Evolutionary conservation across 1,140 invertebrate species (phyloP), one percentile per base, ranked within the genome.

Genomic region (Stegodyphus dumicola): DNA sequence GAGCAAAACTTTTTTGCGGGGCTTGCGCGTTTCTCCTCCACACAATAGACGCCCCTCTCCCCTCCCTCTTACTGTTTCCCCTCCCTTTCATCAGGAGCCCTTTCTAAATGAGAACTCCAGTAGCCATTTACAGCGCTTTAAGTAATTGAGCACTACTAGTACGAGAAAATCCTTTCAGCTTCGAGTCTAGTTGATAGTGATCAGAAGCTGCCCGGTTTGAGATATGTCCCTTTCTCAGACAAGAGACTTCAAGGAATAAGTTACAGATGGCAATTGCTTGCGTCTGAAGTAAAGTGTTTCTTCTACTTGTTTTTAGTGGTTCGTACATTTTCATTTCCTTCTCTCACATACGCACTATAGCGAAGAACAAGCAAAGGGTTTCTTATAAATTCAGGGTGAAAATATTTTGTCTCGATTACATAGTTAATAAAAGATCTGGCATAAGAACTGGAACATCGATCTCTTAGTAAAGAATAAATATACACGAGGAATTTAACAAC

Each of bases 41-140:
- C 65, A 79, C 77, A 69, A 79, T 53, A 79, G 64, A 17, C n/a
- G 48, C 54, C n/a, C 51, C 3, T 18, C 18, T 75, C 73, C 33
- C 75, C 56, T 49, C 11, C 18, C 6, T 7, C 56, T 49, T 15
- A 17, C 48, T 54, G n/a, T 64, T 18, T 13, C 6, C 11, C 66
- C 54, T 74, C 13, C 71, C 15, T 52, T n/a, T 51, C n/a, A 7
- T 51, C 18, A 51, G 33, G 51, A 67, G 33, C 51, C 53, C 69
- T 79, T 51, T 15, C 77, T 54, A 79, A 79, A 79, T 79, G 77
- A 79, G 77, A 65, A 18, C 66, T 56, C 52, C 15, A 48, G 65
- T 51, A 70, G 77, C 66, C 77, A 67, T 79, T 79, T 79, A 69
- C 77, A 69, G 77, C 52, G 77, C 77, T 79, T 79, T 79, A 79